phyloP scores from a whole-genome alignment of 2,113 vertebrate species.

The Upupa epops region DNA sequence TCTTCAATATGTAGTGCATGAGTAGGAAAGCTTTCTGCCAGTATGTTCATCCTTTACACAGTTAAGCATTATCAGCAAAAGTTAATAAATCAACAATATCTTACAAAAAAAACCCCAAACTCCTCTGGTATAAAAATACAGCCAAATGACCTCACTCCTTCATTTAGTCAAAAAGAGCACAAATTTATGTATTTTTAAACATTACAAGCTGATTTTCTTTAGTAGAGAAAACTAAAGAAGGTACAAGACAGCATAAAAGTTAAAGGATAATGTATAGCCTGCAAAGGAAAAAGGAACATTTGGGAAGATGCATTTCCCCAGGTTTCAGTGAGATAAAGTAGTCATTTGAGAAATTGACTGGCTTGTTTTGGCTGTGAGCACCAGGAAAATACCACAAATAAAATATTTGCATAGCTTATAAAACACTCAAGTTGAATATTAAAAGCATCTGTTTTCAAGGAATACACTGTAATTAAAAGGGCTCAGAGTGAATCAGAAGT shows the following conservation, averaged over 20 bases:
- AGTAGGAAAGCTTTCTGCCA: background rate
- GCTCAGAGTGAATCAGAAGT: constrained; percentile 69
- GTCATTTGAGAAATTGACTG: constrained; percentile 56
- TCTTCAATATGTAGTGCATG: background rate
- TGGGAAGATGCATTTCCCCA: background rate
- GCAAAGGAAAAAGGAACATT: background rate
- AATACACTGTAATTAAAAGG: constrained; percentile 72
- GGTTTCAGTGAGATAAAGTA: constrained; percentile 58
- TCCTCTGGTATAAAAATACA: background rate
- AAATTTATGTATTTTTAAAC: background rate
- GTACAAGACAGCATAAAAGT: background rate
- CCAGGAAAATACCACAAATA: constrained; percentile 70
- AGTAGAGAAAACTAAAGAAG: background rate
- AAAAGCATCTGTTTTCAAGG: constrained; percentile 73
- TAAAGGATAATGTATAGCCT: background rate
- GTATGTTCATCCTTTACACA: background rate
- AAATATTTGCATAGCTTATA: constrained; percentile 74
- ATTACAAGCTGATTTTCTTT: background rate
- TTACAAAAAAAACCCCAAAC: no score
- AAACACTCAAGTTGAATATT: constrained; percentile 70
- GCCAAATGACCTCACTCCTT: background rate
- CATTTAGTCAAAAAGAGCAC: background rate
- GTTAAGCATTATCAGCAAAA: background rate
- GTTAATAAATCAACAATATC: background rate
- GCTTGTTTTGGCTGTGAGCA: constrained; percentile 60